Evolutionary conservation across 2,113 vertebrate species (phyloP), one percentile per base, ranked within the genome.

Genomic region (Gavialis gangeticus): DNA sequence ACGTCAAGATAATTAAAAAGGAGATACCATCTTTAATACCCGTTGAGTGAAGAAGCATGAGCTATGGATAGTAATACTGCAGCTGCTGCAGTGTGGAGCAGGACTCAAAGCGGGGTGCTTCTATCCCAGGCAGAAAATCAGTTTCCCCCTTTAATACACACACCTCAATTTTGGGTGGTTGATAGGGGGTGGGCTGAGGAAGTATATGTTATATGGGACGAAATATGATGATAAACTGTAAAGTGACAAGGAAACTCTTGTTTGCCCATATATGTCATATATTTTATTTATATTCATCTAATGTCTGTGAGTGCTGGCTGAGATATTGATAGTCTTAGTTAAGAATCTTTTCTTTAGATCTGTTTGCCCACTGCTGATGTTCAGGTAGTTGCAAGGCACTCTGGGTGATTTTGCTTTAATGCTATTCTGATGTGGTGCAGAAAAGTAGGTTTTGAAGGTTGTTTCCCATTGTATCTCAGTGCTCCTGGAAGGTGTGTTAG

Each of bases 401-500:
- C 57, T 13, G 5, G 5, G 60, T 25, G 4, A 24, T 62, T 62
- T 62, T 62, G 22, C 22, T 62, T 19, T 62, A 62, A 22, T 46
- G 46, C 46, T 46, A 46, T 46, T 28, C 24, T 28, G 78, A 79
- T 76, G 12, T 85, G 79, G 69, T 15, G 11, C 17, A 56, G 91
- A 57, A 19, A 57, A 57, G 1, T 63, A 5, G 11, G 54, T 64
- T 83, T 60, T 22, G 63, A 71, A 92, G 69, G n/a, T 3, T 27
- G 1, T 58, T 73, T 1, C n/a, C 17, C 46, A 54, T 67, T 62
- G 19, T 3, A 2, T 59, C 66, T 34, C 16, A 12, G 0, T 16
- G 2, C n/a, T 62, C 17, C 66, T 79, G 67, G 21, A 28, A 28
- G 0, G 0, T 57, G n/a, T 19, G 1, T 13, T 1, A 16, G 16